These are phyloP conservation scores for Pongo abelii DNA, from an alignment of 2,113 vertebrate species.

Conservation along the genomic window DNA sequence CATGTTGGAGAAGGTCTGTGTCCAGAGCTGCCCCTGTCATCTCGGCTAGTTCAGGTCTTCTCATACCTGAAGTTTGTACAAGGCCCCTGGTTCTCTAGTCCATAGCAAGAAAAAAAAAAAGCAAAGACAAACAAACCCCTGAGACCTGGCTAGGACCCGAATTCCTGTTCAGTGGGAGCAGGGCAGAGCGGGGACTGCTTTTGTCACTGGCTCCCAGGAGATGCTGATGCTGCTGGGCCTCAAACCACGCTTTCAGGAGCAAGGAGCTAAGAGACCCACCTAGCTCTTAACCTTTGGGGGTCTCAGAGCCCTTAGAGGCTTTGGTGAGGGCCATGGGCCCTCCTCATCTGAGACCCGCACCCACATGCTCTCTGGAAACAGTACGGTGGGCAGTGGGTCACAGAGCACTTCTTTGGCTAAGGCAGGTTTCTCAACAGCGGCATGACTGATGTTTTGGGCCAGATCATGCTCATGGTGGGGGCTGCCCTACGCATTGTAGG, in stretches of 20 bases:
- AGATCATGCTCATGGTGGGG: neutral
- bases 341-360: too few species aligned
- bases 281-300: neutral
- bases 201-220: fast-evolving
- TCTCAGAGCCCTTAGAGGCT: neutral
- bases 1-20: fast-evolving
- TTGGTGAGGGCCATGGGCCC: neutral
- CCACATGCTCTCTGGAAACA: fast-evolving
- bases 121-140: too few species aligned
- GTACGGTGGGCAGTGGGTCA: neutral
- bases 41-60: neutral
- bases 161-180: neutral
- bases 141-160: neutral
- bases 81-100: too few species aligned
- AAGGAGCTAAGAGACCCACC: neutral
- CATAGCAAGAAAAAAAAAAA: too few species aligned
- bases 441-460: fast-evolving
- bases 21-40: neutral
- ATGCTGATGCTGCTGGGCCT: fast-evolving
- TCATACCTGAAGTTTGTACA: fast-evolving
- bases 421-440: neutral
- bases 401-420: neutral
- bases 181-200: neutral
- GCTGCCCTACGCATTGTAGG: neutral
- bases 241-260: neutral